Conservation (phyloP, 1,140 invertebrate species). For the Solenopsis invicta region DNA sequence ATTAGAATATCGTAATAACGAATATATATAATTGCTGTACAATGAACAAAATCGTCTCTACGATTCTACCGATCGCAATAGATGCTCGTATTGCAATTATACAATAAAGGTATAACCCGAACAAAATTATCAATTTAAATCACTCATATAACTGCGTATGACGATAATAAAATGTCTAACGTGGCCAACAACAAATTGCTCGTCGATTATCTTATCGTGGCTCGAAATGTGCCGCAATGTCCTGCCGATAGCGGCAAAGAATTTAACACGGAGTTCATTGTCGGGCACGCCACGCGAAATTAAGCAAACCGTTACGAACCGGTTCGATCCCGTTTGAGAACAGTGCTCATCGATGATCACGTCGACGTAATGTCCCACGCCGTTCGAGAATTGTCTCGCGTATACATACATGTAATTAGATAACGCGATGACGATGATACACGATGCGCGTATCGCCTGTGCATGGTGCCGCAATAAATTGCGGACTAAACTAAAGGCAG, state of each 20-base stretch:
- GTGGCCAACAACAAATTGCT: neutral
- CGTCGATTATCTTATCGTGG: slow-evolving; percentile 29
- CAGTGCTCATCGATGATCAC: slow-evolving; percentile 14
- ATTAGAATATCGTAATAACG: slow-evolving; percentile 25
- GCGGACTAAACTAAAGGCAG: neutral
- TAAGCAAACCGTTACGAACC: slow-evolving; percentile 50
- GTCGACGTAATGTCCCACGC: neutral
- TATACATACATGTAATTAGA: slow-evolving; percentile 38
- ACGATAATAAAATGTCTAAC: neutral
- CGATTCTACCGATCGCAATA: neutral
- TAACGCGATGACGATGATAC: slow-evolving; percentile 18
- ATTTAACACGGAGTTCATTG: slow-evolving; percentile 36
- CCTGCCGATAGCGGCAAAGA: neutral
- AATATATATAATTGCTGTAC: neutral
- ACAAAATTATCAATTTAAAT: slow-evolving; percentile 8
- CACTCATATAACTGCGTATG: neutral
- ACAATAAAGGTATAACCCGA: neutral
- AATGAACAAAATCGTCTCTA: neutral
- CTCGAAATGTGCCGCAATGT: neutral
- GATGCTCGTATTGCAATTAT: neutral
- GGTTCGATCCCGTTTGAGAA: slow-evolving; percentile 47
- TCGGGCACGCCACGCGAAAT: slow-evolving; percentile 35
- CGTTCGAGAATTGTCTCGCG: neutral
- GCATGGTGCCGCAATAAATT: slow-evolving; percentile 27
- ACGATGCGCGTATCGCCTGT: neutral